Percentiles rank a stretch among this genome's conserved stretches.
These are phyloP conservation scores for Brienomyrus longianalis DNA, from an alignment of 2,113 vertebrate genomes.

Conservation along the genomic window DNA sequence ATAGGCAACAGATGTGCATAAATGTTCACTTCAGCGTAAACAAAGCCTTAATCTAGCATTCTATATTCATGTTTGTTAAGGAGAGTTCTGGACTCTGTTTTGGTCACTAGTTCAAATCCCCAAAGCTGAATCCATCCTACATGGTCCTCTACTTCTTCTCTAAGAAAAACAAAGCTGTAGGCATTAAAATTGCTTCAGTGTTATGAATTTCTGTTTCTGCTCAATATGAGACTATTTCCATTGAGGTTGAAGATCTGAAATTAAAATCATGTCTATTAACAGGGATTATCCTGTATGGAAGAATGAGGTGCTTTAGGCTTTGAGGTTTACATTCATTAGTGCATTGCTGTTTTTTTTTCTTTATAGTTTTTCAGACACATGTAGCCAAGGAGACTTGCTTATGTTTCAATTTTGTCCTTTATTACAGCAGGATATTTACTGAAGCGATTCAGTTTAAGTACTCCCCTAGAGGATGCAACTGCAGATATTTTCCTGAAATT, in stretches of 20 bases:
- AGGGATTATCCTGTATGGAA: not conserved
- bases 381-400: constrained; percentile 11
- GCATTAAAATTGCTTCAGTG: not conserved
- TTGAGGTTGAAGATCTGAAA: constrained; percentile 4
- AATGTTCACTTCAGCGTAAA: not conserved
- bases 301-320: not conserved
- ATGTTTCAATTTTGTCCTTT: not conserved
- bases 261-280: constrained; percentile 13
- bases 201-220: not conserved
- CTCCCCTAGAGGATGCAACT: not conserved
- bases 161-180: not conserved
- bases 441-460: not conserved
- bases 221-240: constrained; percentile 7
- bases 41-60: not conserved
- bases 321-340: constrained; percentile 2
- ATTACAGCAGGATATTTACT: constrained; percentile 10
- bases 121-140: not conserved
- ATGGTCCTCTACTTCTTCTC: not conserved
- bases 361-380: not conserved
- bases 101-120: constrained; percentile 6
- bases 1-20: not conserved
- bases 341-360: not conserved
- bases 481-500: not conserved
- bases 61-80: not conserved
- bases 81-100: not conserved